Evolutionary conservation across 2,797 vertebrate genomes (phyloP).

Genomic region (Coregonus sp.): DNA sequence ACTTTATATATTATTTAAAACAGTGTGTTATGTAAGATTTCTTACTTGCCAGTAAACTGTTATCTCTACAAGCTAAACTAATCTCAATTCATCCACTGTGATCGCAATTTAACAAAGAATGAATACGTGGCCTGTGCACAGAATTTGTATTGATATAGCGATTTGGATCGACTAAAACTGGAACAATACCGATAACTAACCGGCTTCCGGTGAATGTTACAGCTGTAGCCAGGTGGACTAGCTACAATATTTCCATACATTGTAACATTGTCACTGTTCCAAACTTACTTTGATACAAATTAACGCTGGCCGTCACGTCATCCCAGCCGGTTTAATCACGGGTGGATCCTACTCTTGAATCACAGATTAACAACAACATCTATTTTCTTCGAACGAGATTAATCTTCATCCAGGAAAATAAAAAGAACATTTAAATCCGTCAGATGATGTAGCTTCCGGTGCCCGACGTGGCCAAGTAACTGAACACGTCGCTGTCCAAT

Average conservation of each 20-base stretch:
- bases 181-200: neutral
- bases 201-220: constrained; percentile 3
- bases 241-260: neutral
- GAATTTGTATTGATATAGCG: neutral
- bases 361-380: neutral
- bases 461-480: constrained; percentile 29
- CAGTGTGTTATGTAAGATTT: neutral
- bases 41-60: neutral
- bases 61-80: neutral
- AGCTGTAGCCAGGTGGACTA: neutral
- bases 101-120: neutral
- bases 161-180: neutral
- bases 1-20: neutral
- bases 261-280: neutral
- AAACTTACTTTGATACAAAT: constrained; percentile 25
- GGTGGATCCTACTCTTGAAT: neutral
- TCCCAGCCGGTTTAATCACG: neutral
- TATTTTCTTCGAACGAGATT: neutral
- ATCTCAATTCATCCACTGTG: neutral
- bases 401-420: constrained; percentile 5
- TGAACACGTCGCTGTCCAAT: neutral
- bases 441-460: constrained; percentile 42
- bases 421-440: neutral
- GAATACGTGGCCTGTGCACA: neutral
- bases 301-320: neutral